Percentiles rank a stretch among this genome's conserved stretches.
Conservation (phyloP, 2,113 vertebrate species). For the Stercorarius parasiticus region DNA sequence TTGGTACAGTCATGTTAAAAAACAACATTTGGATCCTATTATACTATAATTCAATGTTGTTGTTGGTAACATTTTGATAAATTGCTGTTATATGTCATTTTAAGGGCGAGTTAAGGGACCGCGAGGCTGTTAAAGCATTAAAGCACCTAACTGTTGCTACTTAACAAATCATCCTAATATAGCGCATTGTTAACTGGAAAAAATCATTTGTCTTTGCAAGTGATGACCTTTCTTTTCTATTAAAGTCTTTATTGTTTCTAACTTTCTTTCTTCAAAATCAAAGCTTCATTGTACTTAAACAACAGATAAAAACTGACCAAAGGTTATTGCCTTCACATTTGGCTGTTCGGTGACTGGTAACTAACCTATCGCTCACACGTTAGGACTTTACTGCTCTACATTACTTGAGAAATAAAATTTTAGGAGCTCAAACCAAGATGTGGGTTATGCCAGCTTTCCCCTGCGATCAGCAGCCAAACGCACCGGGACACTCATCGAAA, state of each 20-base stretch:
- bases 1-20: neutral
- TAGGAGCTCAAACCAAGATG: neutral
- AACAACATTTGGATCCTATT: neutral
- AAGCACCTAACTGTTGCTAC: neutral
- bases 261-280: neutral
- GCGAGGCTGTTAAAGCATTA: neutral
- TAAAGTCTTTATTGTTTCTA: neutral
- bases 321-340: neutral
- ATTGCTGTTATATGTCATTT: neutral
- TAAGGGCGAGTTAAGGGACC: neutral
- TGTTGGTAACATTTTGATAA: neutral
- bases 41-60: neutral
- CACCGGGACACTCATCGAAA: neutral
- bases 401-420: neutral
- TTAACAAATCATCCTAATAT: neutral
- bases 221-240: neutral
- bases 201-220: neutral
- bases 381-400: neutral
- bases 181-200: neutral
- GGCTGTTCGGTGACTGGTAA: neutral
- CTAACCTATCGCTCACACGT: neutral
- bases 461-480: neutral
- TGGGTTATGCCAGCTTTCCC: fast-evolving
- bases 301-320: neutral
- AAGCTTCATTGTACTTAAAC: fast-evolving